These are phyloP conservation scores for Phortica magna DNA, from an alignment of 2,888 invertebrate genomes.

Conservation along the genomic window DNA sequence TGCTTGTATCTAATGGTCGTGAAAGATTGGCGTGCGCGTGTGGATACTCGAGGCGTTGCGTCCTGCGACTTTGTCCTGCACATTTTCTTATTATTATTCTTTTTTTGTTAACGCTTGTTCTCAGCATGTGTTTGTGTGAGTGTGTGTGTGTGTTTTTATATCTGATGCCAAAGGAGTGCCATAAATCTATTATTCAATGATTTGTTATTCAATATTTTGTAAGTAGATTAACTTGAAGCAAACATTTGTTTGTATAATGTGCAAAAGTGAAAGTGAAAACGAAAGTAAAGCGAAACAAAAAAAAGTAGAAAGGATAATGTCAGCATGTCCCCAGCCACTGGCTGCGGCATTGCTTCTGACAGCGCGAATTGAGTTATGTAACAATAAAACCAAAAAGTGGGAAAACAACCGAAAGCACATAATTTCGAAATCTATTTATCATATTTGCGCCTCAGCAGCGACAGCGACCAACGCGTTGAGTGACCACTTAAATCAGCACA, in stretches of 20 bases:
- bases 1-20: conserved; percentile 27
- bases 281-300: conserved; percentile 7
- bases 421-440: conserved; percentile 71
- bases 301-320: conserved; percentile 60
- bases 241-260: conserved; percentile 64
- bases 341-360: conserved; percentile 7
- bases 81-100: not conserved
- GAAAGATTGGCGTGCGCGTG: conserved; percentile 24
- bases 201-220: conserved; percentile 76
- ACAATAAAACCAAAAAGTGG: not conserved
- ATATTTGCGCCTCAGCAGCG: conserved; percentile 55
- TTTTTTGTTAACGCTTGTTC: too few relatives aligned
- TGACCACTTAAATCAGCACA: conserved; percentile 72
- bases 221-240: conserved; percentile 73
- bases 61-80: not conserved
- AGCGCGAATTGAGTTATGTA: conserved; percentile 58
- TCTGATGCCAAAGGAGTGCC: conserved; percentile 64
- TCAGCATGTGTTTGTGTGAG: not conserved
- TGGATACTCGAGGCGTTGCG: not conserved
- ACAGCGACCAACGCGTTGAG: conserved; percentile 43
- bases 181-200: conserved; percentile 75
- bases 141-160: conserved; percentile 41
- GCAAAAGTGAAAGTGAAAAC: not conserved
- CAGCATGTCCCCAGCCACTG: conserved; percentile 46
- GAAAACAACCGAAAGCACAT: conserved; percentile 51